Conservation (phyloP, 2,888 invertebrate genomes). For the Mechanitis messenoides region DNA sequence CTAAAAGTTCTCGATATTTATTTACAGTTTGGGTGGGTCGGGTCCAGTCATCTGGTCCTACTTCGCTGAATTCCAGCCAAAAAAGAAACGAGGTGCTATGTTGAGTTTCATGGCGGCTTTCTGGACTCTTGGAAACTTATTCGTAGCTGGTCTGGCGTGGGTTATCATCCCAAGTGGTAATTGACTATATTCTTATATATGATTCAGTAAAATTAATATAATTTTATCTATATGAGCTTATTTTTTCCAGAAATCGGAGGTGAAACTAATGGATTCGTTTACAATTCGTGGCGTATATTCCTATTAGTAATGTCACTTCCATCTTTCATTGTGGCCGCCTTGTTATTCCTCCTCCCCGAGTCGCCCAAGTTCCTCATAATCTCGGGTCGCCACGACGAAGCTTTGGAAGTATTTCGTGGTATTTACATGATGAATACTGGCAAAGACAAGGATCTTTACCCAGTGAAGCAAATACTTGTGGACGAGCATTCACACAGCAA, state of each 20-base stretch:
- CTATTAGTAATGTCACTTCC: constrained; percentile 91
- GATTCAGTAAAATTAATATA: not conserved
- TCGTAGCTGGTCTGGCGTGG: constrained; percentile 91
- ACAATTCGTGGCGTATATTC: constrained; percentile 95
- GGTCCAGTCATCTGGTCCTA: constrained; percentile 97
- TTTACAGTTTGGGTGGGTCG: constrained; percentile 86
- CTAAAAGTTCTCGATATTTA: too few relatives aligned
- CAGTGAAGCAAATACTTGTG: constrained; percentile 82
- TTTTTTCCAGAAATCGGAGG: constrained; percentile 79
- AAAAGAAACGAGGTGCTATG: constrained; percentile 92
- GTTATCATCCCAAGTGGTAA: constrained; percentile 81
- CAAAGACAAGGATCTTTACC: constrained; percentile 83
- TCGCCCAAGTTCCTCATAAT: constrained; percentile 92
- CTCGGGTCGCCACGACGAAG: constrained; percentile 86
- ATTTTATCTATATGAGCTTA: not conserved
- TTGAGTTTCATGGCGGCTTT: constrained; percentile 95
- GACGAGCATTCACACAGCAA: constrained; percentile 72
- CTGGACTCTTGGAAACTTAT: constrained; percentile 95
- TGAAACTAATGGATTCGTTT: constrained; percentile 81
- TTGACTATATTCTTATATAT: constrained; percentile 14
- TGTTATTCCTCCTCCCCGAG: constrained; percentile 90
- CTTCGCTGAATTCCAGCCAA: constrained; percentile 96
- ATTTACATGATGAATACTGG: constrained; percentile 90
- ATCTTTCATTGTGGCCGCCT: constrained; percentile 89
- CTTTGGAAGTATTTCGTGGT: constrained; percentile 86